Conservation (phyloP, 2,888 invertebrate species). For the Folsomia manolachei region DNA sequence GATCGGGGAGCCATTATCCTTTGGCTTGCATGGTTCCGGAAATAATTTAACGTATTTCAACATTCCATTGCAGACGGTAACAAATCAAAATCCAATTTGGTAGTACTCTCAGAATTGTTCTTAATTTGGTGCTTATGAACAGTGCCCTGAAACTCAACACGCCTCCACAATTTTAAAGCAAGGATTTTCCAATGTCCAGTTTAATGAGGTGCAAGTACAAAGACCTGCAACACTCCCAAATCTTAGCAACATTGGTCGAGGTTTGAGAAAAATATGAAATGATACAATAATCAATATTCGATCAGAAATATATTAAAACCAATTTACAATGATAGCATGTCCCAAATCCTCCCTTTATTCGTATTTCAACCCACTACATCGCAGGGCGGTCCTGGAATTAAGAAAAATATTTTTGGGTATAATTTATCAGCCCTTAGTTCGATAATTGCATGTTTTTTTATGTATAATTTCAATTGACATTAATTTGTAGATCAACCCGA, state of each 20-base stretch:
- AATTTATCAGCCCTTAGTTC: slow-evolving; percentile 36
- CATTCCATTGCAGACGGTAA: slow-evolving; percentile 18
- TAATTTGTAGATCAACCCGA: slow-evolving; percentile 64
- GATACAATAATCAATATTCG: too few relatives aligned
- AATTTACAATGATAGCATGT: too few relatives aligned
- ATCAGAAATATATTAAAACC: too few relatives aligned
- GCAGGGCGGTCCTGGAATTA: slow-evolving; percentile 67
- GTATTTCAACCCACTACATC: slow-evolving; percentile 69
- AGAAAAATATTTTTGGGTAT: slow-evolving; percentile 68
- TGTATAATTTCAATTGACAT: not conserved
- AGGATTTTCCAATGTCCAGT: slow-evolving; percentile 10
- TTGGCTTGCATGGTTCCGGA: slow-evolving; percentile 38
- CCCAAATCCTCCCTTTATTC: slow-evolving; percentile 60
- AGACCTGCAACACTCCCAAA: slow-evolving; percentile 20
- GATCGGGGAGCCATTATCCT: slow-evolving; percentile 40
- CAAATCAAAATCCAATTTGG: not conserved
- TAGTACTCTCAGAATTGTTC: not conserved
- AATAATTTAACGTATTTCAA: slow-evolving; percentile 22
- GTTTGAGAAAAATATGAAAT: too few relatives aligned
- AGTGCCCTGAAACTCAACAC: slow-evolving; percentile 19
- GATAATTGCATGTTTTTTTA: slow-evolving; percentile 4
- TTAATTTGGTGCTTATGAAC: not conserved
- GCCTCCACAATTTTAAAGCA: slow-evolving; percentile 17
- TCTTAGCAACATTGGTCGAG: slow-evolving; percentile 17
- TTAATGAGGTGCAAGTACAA: not conserved